Base-by-base conservation (phyloP, 2,797 vertebrate genomes). In the Nasua narica region DNA sequence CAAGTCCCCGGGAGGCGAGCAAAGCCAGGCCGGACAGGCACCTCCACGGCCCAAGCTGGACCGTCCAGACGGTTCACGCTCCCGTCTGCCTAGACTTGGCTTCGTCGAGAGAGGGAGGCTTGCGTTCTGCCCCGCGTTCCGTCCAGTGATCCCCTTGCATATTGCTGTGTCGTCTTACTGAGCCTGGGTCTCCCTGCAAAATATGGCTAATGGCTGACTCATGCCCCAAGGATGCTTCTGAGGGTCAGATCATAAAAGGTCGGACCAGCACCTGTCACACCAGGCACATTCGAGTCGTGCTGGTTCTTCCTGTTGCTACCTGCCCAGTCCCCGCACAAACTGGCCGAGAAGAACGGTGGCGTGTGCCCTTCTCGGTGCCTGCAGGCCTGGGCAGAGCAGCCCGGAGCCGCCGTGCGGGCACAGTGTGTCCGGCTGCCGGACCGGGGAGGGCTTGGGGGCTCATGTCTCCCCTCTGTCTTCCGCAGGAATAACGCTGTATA, bases 401-500 rank as follows among this genome's bases (percentile, higher is more conserved):
- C 43, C 2, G 15, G 27, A 18, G 15, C 14, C 0, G 15, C 27
- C 2, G 2, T 1, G 13, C 1, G 3, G 70, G 70, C 13, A 7
- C 13, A 11, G 21, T 1, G 7, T 0, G 3, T 43, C 70, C 12
- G 23, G 23, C 13, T 13, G 7, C 37, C 13, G 0, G 15, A 7
- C 13, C 3, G 3, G 67, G 7, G 40, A 43, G 72, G 27, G 43
- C 27, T 48, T 15, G 1, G 0, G 8, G 15, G 72, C 15, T 74
- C 43, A 74, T 1, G 46, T 5, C 78, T 15, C 25, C 52, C 11
- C 32, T 87, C 93, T 97, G 5, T 93, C 74, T 76, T 76, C 83
- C 0, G 0, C 77, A 99, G 99, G 98, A 70, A 99, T 99, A 76
- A 98, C 98, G 0, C 96, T 99, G 1, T 98, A 98, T 37, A 99